Base-by-base conservation (phyloP, 1,140 invertebrate species). In the Camponotus vicinus region DNA sequence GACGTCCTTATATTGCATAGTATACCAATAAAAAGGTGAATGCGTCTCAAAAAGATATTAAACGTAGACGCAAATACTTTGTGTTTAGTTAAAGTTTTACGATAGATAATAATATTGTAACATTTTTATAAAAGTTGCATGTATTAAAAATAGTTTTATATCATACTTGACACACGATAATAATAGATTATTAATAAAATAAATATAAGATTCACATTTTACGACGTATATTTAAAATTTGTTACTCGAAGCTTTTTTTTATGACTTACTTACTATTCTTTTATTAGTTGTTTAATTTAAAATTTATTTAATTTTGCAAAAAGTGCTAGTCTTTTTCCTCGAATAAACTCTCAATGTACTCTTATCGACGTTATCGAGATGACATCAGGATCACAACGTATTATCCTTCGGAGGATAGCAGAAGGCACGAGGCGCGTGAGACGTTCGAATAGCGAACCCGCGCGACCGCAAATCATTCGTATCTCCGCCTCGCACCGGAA, bases 381-480 rank as follows among this genome's bases (percentile, higher is more conserved):
- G 69, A 37, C 63, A 32, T 18, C 21, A 42, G 49, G 37, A 90
- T 87, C 85, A 87, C 63, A 57, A 90, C 67, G 49, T 90, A 90
- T 71, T 85, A 73, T 85, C 84, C 89, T 89, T 89, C 27, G 8
- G 89, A 90, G 88, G 57, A 85, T 89, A 87, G 45, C 18, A 37
- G n/a, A 37, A 70, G 73, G 75, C 37, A 78, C 42, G 37, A 66
- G 13, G 73, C 66, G 79, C 79, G 49, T 52, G 69, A 83, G 79
- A 63, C 42, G 55, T 89, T 89, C 88, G 73, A 85, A 70, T 76
- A 52, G 76, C 37, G 42, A 67, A 32, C 75, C 34, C 85, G 52
- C 70, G 86, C 61, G 86, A 70, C 82, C 77, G 83, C 66, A 71
- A 91, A 91, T 91, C 87, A 91, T 91, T 87, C 63, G 66, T 61